Evolutionary conservation across 2,888 invertebrate genomes (phyloP).

Genomic region (Cabera pusaria): DNA sequence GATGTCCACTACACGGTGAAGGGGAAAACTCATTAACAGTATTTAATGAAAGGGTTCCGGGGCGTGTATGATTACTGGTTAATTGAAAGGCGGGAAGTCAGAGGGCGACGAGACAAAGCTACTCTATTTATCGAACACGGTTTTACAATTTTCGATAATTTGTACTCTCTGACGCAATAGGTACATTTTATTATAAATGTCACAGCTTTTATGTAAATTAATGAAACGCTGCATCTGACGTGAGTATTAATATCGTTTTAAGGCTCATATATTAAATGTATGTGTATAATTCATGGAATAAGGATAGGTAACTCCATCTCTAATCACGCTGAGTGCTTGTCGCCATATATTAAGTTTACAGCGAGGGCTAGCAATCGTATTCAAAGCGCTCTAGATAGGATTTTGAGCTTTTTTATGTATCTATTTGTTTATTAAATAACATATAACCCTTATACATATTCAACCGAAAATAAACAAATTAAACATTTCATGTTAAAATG

Average conservation of each 20-base stretch:
- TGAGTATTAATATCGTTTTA: constrained; percentile 18
- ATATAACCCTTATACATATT: no score
- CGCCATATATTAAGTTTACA: constrained; percentile 72
- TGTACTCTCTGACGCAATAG: constrained; percentile 16
- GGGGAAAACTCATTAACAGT: constrained; percentile 81
- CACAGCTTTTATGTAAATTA: constrained; percentile 19
- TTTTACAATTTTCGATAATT: constrained; percentile 29
- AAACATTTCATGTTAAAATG: no score
- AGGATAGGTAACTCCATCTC: constrained; percentile 38
- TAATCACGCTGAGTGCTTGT: constrained; percentile 76
- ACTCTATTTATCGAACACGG: constrained; percentile 53
- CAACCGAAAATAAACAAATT: no score
- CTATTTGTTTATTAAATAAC: no score
- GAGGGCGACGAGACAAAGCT: constrained; percentile 64
- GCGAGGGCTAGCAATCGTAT: constrained; percentile 52
- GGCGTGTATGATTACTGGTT: constrained; percentile 80
- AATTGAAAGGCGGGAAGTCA: constrained; percentile 80
- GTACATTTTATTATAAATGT: constrained; percentile 11
- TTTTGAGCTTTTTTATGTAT: no score
- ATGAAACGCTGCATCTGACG: constrained; percentile 27
- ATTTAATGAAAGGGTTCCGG: constrained; percentile 77
- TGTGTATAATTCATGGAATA: constrained; percentile 11
- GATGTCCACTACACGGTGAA: constrained; percentile 75
- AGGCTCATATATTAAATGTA: constrained; percentile 8
- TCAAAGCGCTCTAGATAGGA: constrained; percentile 45